Evolutionary conservation across 2,113 vertebrate genomes (phyloP).

Genomic region (Nothobranchius furzeri): DNA sequence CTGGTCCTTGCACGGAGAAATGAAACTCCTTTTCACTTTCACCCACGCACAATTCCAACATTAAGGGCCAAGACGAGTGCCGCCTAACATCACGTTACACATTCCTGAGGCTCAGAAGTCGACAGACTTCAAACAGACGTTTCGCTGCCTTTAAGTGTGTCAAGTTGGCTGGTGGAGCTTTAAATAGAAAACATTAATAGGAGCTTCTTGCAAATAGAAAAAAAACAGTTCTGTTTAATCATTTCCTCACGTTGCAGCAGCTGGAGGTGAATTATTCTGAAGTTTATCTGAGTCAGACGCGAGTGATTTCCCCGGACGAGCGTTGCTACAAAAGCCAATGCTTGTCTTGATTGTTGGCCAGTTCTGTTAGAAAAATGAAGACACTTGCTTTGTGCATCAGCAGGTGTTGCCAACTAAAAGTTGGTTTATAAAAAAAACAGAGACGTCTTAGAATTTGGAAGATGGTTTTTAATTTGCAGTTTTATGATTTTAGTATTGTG

Average conservation of each 20-base stretch:
- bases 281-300: slow-evolving; percentile 48
- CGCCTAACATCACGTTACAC: slow-evolving; percentile 28
- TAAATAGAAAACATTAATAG: slow-evolving; percentile 63
- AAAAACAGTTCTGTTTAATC: slow-evolving; percentile 54
- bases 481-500: slow-evolving; percentile 28
- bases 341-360: slow-evolving; percentile 38
- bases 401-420: slow-evolving; percentile 36
- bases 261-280: slow-evolving; percentile 51
- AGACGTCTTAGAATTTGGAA: slow-evolving; percentile 12
- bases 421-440: slow-evolving; percentile 30
- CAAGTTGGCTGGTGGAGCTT: slow-evolving; percentile 41
- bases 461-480: slow-evolving; percentile 10
- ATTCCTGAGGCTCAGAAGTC: slow-evolving; percentile 33
- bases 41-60: not conserved
- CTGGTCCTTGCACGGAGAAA: not conserved
- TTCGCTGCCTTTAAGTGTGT: slow-evolving; percentile 30
- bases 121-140: slow-evolving; percentile 42
- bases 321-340: not conserved
- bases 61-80: slow-evolving; percentile 14
- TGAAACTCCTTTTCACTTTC: slow-evolving; percentile 2
- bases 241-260: slow-evolving; percentile 26
- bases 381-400: slow-evolving; percentile 26
- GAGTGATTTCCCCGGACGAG: slow-evolving; percentile 47
- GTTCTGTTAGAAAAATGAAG: slow-evolving; percentile 16
- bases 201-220: slow-evolving; percentile 44